Evolutionary conservation across 2,113 vertebrate species (phyloP), one percentile per base, ranked within the genome.

Genomic region (Myanophis thanlyinensis): DNA sequence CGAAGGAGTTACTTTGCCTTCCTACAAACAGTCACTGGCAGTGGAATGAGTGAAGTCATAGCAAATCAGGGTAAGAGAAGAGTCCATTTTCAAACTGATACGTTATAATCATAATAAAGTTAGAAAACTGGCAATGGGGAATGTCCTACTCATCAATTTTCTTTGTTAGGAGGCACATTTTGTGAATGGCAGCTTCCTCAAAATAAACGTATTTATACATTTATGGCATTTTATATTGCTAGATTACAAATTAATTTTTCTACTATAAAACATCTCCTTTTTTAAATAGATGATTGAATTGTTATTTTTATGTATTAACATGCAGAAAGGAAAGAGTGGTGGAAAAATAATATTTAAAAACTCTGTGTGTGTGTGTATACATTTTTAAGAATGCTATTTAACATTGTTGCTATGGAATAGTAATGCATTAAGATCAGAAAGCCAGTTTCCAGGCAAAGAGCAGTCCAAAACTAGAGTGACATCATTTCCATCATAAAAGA

Each of bases 1-100:
- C 94, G 99, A 80, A 97, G 99, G 91, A 99, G 99, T 97, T 99
- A 99, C 97, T 99, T 99, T 96, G 98, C 98, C 95, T 99, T 99
- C 96, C 97, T 99, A 53, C 99, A 99, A 94, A 99, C 99, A 1
- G 96, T 99, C 92, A 97, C 98, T 8, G 98, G 99, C 91, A 99
- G 99, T 85, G 99, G 99, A 23, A 99, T 99, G 98, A 99, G 98
- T 44, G 98, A 99, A 97, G 98, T 99, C 90, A 98, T 99, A 98
- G 99, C 98, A 95, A 99, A 98, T 94, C 99, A 99, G 97, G 99
- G 99, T 99, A 96, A 97, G 98, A 27, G 3, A 2, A 18, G 40
- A 47, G 10, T 18, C 9, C n/a, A 0, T 88, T 80, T 89, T 54
- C 27, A 9, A 30, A 52, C n/a, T 2, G 15, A 5, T 27, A n/a